Evolutionary conservation across 2,888 invertebrate genomes (phyloP), one percentile per base, ranked within the genome.

Genomic region (Philhelius pedissequus): DNA sequence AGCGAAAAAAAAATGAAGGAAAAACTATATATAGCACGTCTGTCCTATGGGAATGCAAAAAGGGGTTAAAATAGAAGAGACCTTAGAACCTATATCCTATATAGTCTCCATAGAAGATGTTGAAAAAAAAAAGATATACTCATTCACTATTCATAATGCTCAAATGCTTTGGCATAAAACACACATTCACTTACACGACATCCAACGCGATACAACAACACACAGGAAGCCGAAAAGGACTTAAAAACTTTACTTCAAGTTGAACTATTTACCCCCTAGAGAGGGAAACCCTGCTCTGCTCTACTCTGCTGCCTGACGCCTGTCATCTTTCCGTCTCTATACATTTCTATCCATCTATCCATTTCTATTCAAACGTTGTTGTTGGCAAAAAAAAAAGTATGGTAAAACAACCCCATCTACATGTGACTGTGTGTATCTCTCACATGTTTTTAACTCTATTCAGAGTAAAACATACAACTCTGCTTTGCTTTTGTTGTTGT

Each of bases 161-260:
- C 52, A 77, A 77, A 73, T 83, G 73, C 62, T 77, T 77, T 78
- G 58, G 56, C 64, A 81, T 64, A 75, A 75, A 69, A 81, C 71
- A 74, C 78, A 73, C 78, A 78, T 69, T 45, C 77, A 54, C 68
- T 74, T 69, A 68, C 77, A 68, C 22, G 45, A 60, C 45, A 20
- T 35, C 56, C 45, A 40, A 56, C 22, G 60, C 52, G 52, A 40
- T 32, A 40, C 40, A 54, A 69, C 58, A 74, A 54, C 66, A 78
- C 68, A 83, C 60, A 74, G 74, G 78, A 83, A 74, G 68, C 52
- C 74, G 70, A 78, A 83, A 83, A 75, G 64, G 74, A 74, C 70
- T 83, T 79, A 74, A 79, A 83, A 83, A 78, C 70, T 83, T 83
- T 83, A 83, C 74, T 83, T 83, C 79, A 83, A 83, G 83, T 83